A percentile compares a stretch with the other conserved stretches of the same genome.
Conservation (phyloP, 2,113 vertebrate species). For the Erythrolamprus reginae region DNA sequence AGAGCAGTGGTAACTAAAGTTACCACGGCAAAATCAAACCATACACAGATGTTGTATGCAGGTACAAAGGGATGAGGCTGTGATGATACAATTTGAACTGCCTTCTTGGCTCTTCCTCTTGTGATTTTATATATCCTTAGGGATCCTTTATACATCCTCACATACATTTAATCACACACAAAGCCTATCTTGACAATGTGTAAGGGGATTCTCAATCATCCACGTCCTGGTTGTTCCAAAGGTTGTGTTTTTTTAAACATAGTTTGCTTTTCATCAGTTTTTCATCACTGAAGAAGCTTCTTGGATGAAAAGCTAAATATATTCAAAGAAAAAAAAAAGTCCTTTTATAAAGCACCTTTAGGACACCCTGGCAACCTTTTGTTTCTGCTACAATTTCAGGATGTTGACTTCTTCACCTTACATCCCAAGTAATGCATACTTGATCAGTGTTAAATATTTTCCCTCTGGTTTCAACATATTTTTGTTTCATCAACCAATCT, state of each 20-base stretch:
- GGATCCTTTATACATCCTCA: neutral
- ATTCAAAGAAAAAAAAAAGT: neutral
- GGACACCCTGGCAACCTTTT: neutral
- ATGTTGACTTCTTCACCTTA: neutral
- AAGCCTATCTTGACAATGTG: neutral
- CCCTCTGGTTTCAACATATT: neutral
- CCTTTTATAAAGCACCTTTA: neutral
- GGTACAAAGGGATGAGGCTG: neutral
- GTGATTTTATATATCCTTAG: neutral
- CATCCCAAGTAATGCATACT: neutral
- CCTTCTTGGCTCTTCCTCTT: neutral
- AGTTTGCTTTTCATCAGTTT: neutral
- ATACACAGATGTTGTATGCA: neutral
- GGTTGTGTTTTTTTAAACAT: neutral
- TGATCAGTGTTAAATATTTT: neutral
- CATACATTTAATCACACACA: neutral
- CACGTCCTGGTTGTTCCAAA: neutral
- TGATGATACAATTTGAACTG: neutral
- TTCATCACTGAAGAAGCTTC: neutral
- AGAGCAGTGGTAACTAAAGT: neutral
- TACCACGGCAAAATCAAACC: neutral
- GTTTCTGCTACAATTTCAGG: neutral
- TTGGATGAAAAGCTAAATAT: neutral
- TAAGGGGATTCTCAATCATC: neutral
- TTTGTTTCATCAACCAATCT: neutral